Conservation (phyloP, 2,888 invertebrate genomes). For the Tenthredo notha region DNA sequence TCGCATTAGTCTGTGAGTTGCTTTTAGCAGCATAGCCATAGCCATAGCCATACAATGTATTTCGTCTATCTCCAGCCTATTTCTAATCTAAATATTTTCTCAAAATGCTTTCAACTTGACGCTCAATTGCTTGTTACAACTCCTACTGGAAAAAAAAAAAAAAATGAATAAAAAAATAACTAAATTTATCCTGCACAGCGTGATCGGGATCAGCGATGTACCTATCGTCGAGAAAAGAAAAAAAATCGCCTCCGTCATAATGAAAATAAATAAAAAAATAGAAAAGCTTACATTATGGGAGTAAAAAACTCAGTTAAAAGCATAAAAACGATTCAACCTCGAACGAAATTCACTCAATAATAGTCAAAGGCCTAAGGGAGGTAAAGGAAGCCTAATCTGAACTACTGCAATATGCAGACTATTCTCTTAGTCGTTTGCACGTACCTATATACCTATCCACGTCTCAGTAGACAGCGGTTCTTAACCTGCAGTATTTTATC, state of each 20-base stretch:
- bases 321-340: background rate
- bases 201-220: background rate
- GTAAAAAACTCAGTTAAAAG: background rate
- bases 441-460: background rate
- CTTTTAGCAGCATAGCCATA: background rate
- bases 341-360: background rate
- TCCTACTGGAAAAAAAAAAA: too few relatives aligned
- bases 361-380: background rate
- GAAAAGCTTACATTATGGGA: background rate
- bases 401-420: background rate
- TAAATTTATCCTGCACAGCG: background rate
- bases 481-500: background rate
- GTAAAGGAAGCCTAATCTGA: background rate
- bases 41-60: background rate
- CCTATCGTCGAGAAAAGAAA: background rate
- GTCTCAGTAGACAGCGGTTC: background rate
- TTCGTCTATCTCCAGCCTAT: background rate
- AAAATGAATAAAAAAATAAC: too few relatives aligned
- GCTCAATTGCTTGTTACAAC: slow-evolving; percentile 10
- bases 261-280: background rate
- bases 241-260: background rate
- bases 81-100: slow-evolving; percentile 5
- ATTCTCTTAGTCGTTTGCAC: background rate
- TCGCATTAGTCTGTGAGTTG: background rate
- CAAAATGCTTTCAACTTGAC: slow-evolving; percentile 4